Percentiles rank a stretch among this genome's conserved stretches.
Evolutionary conservation across 2,797 vertebrate genomes (phyloP).

Genomic region (Gambelia wislizenii): DNA sequence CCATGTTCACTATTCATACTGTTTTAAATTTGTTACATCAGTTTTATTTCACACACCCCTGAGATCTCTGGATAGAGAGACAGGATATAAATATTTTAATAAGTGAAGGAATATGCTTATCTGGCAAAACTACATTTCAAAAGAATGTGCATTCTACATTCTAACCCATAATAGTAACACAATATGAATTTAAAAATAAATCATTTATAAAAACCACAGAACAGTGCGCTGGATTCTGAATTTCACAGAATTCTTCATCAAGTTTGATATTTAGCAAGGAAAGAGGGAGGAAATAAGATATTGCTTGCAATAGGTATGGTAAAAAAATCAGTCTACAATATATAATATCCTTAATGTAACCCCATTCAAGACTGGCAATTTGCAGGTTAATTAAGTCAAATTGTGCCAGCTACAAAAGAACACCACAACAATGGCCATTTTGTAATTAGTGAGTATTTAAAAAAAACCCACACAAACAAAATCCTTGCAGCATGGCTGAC

Average conservation of each 20-base stretch:
- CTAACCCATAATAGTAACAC: not conserved
- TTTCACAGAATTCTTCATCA: not conserved
- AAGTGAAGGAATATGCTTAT: not conserved
- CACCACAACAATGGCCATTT: not conserved
- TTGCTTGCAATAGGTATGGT: too few relatives aligned
- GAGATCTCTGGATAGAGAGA: too few relatives aligned
- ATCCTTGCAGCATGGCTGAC: not conserved
- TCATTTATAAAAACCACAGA: too few relatives aligned
- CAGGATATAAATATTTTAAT: too few relatives aligned
- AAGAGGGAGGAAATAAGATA: too few relatives aligned
- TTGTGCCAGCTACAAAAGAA: not conserved
- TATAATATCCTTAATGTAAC: not conserved
- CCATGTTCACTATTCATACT: too few relatives aligned
- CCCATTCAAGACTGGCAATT: not conserved
- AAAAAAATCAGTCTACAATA: not conserved
- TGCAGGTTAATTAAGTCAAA: not conserved
- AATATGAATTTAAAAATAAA: not conserved
- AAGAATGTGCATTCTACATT: not conserved
- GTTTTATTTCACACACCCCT: too few relatives aligned
- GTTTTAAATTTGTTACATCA: too few relatives aligned
- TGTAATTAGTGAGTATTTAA: not conserved
- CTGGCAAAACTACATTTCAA: not conserved
- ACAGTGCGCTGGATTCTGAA: not conserved
- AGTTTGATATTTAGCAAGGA: not conserved
- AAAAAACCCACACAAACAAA: not conserved